Percentiles rank a stretch among this genome's conserved stretches.
These are phyloP conservation scores for Phylloscopus trochiloides DNA, from an alignment of 2,113 vertebrate genomes.

Conservation along the genomic window DNA sequence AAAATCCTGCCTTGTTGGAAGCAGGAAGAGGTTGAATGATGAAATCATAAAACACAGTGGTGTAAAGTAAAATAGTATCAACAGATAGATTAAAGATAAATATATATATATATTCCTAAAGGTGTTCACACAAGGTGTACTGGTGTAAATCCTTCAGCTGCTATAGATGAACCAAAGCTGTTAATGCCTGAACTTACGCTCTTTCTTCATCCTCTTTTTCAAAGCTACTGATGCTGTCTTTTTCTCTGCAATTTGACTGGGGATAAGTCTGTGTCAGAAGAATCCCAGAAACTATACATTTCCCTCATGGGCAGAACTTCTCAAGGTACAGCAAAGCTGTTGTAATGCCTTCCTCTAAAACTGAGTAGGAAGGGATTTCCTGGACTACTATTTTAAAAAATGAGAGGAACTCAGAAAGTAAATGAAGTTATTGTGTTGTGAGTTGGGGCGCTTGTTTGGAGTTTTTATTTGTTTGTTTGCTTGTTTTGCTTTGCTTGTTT, in stretches of 20 bases:
- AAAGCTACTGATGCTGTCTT: not conserved
- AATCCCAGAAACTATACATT: not conserved
- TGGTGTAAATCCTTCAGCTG: slow-evolving; percentile 26
- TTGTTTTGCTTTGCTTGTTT: not conserved
- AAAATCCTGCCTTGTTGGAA: not conserved
- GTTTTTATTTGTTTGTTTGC: not conserved
- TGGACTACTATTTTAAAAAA: not conserved
- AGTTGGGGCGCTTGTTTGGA: not conserved
- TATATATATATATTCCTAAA: not conserved
- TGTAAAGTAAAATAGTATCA: not conserved
- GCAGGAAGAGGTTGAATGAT: not conserved
- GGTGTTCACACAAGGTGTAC: not conserved
- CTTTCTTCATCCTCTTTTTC: slow-evolving; percentile 2
- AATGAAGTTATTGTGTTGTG: not conserved
- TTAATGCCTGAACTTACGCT: slow-evolving; percentile 8
- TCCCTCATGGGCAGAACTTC: not conserved
- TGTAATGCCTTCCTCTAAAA: not conserved
- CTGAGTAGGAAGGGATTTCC: not conserved
- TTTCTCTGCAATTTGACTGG: not conserved
- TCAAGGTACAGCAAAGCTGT: not conserved
- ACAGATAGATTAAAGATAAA: slow-evolving; percentile 13
- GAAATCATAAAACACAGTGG: not conserved
- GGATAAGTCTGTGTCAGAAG: not conserved
- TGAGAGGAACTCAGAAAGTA: not conserved
- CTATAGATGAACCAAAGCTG: slow-evolving; percentile 16